Conservation (phyloP, 2,888 invertebrate species). For the Biston stratarius region DNA sequence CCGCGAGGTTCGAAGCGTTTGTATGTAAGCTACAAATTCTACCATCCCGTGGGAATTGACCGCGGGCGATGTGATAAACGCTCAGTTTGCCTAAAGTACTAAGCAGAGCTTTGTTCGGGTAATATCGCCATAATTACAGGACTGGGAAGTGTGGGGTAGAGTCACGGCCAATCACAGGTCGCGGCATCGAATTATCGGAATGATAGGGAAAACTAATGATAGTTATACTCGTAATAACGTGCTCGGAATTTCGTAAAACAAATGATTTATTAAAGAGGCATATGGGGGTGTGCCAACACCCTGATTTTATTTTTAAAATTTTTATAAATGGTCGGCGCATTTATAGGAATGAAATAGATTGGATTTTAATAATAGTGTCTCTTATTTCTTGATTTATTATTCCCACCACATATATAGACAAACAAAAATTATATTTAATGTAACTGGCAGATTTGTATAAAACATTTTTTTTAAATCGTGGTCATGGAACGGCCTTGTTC, state of each 20-base stretch:
- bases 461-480: no score
- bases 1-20: constrained; percentile 75
- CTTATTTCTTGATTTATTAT: neutral
- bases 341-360: neutral
- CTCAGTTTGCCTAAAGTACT: constrained; percentile 78
- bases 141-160: constrained; percentile 62
- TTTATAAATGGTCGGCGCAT: constrained; percentile 9
- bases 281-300: constrained; percentile 6
- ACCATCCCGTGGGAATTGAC: constrained; percentile 81
- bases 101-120: constrained; percentile 68
- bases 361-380: neutral
- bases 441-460: no score
- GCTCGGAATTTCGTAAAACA: constrained; percentile 53
- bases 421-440: no score
- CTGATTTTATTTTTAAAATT: constrained; percentile 10
- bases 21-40: constrained; percentile 76
- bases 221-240: constrained; percentile 68
- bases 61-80: constrained; percentile 80
- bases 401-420: no score
- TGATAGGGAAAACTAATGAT: constrained; percentile 65
- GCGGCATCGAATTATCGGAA: constrained; percentile 69
- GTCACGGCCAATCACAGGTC: constrained; percentile 53
- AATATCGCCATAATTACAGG: constrained; percentile 76
- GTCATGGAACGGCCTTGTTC: no score
- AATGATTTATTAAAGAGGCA: constrained; percentile 50